Percentiles rank a stretch among this genome's conserved stretches.
phyloP scores from a whole-genome alignment of 2,888 invertebrate genomes.

The Melinopterus prodromus region DNA sequence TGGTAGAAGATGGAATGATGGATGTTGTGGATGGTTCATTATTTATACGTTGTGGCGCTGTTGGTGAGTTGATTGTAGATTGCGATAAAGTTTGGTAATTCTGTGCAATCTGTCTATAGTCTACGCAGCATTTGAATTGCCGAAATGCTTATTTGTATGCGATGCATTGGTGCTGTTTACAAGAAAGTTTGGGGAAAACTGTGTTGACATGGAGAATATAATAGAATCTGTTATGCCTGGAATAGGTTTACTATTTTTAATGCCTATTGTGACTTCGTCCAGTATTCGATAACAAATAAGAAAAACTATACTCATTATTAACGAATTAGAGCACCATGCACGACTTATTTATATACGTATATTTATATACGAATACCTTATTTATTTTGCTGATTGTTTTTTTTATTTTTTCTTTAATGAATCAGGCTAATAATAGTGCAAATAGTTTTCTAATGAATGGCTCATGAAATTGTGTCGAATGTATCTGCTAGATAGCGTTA shows the following conservation, averaged over 20 bases:
- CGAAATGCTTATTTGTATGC: background rate
- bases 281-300: no score
- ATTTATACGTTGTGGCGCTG: background rate
- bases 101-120: background rate
- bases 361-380: no score
- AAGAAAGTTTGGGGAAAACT: background rate
- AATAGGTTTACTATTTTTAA: no score
- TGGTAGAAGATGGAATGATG: background rate
- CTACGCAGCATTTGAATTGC: background rate
- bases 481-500: background rate
- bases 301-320: no score
- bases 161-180: background rate
- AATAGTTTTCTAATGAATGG: background rate
- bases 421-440: background rate
- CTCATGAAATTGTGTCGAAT: background rate
- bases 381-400: background rate
- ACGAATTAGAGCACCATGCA: no score
- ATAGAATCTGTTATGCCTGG: no score
- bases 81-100: slow-evolving; percentile 4
- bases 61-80: background rate
- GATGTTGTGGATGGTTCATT: background rate
- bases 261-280: no score
- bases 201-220: background rate
- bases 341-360: no score
- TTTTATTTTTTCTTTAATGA: background rate